Percentiles rank a stretch among this genome's conserved stretches.
Evolutionary conservation across 1,140 invertebrate genomes (phyloP).

Genomic region (Cotesia typhae): DNA sequence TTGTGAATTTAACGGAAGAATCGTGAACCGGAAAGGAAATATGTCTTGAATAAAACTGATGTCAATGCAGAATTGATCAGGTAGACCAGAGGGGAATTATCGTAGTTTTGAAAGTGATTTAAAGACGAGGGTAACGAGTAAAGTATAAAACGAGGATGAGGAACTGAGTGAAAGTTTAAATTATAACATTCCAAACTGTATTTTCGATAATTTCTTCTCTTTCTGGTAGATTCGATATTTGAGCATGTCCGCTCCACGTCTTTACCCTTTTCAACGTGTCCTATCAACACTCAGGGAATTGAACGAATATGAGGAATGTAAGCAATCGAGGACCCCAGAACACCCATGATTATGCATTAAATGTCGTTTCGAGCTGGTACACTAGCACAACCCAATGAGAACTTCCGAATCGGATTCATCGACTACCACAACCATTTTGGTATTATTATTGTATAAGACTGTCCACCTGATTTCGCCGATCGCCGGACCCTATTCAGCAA

Average conservation of each 20-base stretch:
- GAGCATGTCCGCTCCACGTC: background rate
- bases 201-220: conserved; percentile 1
- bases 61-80: conserved; percentile 25
- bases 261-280: background rate
- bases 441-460: background rate
- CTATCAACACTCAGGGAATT: background rate
- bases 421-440: conserved; percentile 4
- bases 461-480: background rate
- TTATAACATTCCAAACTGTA: conserved; percentile 21
- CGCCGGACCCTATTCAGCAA: conserved; percentile 22
- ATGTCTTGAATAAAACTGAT: conserved; percentile 18
- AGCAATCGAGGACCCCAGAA: conserved; percentile 18
- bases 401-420: conserved; percentile 12
- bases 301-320: background rate
- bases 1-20: too few relatives aligned
- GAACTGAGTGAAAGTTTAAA: background rate
- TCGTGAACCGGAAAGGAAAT: background rate
- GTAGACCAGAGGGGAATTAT: conserved; percentile 15
- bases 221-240: too few relatives aligned
- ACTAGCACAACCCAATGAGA: background rate
- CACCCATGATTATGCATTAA: conserved; percentile 26
- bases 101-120: conserved; percentile 6
- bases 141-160: background rate
- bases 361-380: conserved; percentile 16
- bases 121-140: background rate